Percentiles rank a stretch among this genome's conserved stretches.
Conservation (phyloP, 2,888 invertebrate genomes). For the Chalcosyrphus nemorum region DNA sequence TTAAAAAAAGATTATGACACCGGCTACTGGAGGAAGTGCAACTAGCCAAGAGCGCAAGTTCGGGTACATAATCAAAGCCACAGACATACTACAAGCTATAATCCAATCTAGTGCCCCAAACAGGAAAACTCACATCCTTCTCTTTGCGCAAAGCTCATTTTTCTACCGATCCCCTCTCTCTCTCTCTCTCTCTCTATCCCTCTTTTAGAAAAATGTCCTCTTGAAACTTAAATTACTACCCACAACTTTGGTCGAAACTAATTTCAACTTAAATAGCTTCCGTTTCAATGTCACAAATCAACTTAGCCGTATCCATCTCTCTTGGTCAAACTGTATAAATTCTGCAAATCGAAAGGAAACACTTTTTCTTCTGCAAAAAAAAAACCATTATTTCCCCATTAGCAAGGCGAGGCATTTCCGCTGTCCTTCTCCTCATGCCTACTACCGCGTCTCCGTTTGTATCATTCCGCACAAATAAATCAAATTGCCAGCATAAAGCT, state of each 20-base stretch:
- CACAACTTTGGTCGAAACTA: conserved; percentile 4
- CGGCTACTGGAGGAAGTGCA: no score
- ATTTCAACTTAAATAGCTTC: conserved; percentile 43
- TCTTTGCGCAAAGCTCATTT: no score
- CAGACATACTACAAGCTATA: no score
- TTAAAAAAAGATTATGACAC: no score
- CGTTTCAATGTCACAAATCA: conserved; percentile 1
- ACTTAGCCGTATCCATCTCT: conserved; percentile 15
- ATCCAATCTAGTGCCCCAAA: no score
- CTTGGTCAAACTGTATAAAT: not conserved
- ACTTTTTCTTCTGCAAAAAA: no score
- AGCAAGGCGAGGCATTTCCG: not conserved
- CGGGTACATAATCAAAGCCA: no score
- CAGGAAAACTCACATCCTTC: no score
- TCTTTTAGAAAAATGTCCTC: not conserved
- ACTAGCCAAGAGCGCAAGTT: no score
- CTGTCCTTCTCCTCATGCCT: not conserved
- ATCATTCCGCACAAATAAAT: conserved; percentile 35
- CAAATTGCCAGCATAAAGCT: conserved; percentile 46
- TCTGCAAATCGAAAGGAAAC: conserved; percentile 1
- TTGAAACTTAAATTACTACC: conserved; percentile 22
- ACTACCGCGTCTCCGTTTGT: not conserved
- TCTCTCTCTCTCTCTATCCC: no score
- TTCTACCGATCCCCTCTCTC: no score
- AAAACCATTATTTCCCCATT: conserved; percentile 59